phyloP scores from a whole-genome alignment of 2,888 invertebrate genomes.

The Melanotus villosus region DNA sequence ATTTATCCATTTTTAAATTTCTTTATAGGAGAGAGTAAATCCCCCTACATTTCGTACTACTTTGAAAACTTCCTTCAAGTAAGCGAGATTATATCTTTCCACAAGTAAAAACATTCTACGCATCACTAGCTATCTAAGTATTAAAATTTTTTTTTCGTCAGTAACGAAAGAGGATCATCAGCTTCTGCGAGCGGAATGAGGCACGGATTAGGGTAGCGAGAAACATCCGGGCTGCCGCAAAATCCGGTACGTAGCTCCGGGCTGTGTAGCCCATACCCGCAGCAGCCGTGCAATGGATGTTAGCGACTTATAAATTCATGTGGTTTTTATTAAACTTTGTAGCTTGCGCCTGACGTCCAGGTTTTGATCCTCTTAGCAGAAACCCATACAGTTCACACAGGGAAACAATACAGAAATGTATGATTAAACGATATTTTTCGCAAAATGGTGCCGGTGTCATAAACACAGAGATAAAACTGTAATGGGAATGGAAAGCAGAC shows the following conservation, averaged over 20 bases:
- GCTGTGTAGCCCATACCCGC: conserved; percentile 20
- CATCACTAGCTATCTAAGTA: not conserved
- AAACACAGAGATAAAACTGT: conserved; percentile 18
- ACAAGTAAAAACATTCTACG: not conserved
- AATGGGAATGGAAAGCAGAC: conserved; percentile 21
- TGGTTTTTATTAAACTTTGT: conserved; percentile 34
- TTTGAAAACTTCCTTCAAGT: too few relatives aligned
- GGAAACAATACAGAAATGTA: conserved; percentile 10
- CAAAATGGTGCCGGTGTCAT: conserved; percentile 15
- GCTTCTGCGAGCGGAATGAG: conserved; percentile 27
- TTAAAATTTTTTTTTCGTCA: not conserved
- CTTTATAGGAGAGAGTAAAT: too few relatives aligned
- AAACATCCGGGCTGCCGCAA: conserved; percentile 32
- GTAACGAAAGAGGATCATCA: conserved; percentile 17
- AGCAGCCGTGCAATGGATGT: conserved; percentile 23
- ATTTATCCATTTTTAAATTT: too few relatives aligned
- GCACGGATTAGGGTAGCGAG: conserved; percentile 33
- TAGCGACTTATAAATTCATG: conserved; percentile 36
- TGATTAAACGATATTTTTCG: conserved; percentile 24
- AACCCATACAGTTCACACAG: not conserved
- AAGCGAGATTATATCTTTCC: not conserved
- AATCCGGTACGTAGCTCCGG: conserved; percentile 37
- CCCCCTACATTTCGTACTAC: too few relatives aligned
- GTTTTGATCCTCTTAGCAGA: conserved; percentile 29
- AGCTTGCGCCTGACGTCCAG: conserved; percentile 26